phyloP scores from a whole-genome alignment of 1,140 invertebrate genomes.

The Gonioctena quinquepunctata region DNA sequence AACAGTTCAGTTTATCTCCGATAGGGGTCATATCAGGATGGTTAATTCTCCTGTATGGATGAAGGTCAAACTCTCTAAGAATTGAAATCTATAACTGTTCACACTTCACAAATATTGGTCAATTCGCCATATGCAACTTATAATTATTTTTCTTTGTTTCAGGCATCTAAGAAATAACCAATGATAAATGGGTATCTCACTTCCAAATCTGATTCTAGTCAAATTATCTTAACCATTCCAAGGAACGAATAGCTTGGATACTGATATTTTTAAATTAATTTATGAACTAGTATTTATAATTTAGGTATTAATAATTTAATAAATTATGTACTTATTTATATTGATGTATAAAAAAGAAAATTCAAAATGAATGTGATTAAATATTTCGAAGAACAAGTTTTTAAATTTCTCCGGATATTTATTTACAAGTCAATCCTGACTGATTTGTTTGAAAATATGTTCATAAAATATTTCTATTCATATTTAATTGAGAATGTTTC shows the following conservation, averaged over 20 bases:
- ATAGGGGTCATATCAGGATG: too few species aligned
- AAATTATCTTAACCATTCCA: slow-evolving; percentile 13
- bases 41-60: too few species aligned
- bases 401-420: too few species aligned
- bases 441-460: too few species aligned
- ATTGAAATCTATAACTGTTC: not conserved
- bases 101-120: too few species aligned
- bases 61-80: not conserved
- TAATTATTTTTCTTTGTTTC: slow-evolving; percentile 28
- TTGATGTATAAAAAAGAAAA: slow-evolving; percentile 18
- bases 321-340: slow-evolving; percentile 24
- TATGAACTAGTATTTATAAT: slow-evolving; percentile 22
- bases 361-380: not conserved
- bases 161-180: slow-evolving; percentile 28
- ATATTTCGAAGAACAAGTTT: not conserved
- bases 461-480: too few species aligned
- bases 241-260: slow-evolving; percentile 2
- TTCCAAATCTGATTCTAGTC: slow-evolving; percentile 15
- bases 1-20: too few species aligned
- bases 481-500: too few species aligned
- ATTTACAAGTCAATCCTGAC: too few species aligned
- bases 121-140: too few species aligned
- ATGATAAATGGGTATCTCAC: not conserved
- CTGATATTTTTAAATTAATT: slow-evolving; percentile 23
- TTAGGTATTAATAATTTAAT: slow-evolving; percentile 19